Percentiles rank a stretch among this genome's conserved stretches.
These are phyloP conservation scores for Caenorhabditis remanei DNA, from an alignment of 1,140 invertebrate genomes.

Conservation along the genomic window DNA sequence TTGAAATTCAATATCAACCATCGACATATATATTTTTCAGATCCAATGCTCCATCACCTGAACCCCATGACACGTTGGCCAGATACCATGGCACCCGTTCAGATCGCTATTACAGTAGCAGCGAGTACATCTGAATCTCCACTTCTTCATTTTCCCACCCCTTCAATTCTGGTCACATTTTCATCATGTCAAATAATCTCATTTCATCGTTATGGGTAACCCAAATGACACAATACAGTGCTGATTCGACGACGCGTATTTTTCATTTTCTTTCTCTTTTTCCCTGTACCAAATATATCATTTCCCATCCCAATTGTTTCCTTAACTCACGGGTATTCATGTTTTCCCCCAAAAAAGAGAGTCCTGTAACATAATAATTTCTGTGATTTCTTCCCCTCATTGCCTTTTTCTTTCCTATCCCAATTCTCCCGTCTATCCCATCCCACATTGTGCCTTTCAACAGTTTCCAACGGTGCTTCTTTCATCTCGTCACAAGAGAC, in stretches of 20 bases:
- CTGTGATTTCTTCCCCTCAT: not conserved
- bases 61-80: conserved; percentile 1
- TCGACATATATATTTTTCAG: no score
- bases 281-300: not conserved
- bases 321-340: not conserved
- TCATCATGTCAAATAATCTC: not conserved
- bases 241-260: conserved; percentile 53
- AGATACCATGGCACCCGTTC: not conserved
- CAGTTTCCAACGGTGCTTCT: conserved; percentile 29
- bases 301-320: not conserved
- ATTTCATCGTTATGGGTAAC: conserved; percentile 17
- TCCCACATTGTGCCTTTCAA: conserved; percentile 41
- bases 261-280: not conserved
- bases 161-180: conserved; percentile 5
- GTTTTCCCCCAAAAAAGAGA: no score
- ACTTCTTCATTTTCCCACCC: not conserved
- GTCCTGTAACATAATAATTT: not conserved
- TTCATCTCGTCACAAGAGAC: not conserved
- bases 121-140: conserved; percentile 16
- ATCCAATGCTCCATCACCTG: not conserved
- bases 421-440: not conserved
- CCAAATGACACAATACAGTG: not conserved
- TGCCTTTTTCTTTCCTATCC: conserved; percentile 8
- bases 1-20: no score
- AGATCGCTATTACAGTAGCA: not conserved